phyloP scores from a whole-genome alignment of 2,888 invertebrate genomes.

The Pachymerium ferrugineum region DNA sequence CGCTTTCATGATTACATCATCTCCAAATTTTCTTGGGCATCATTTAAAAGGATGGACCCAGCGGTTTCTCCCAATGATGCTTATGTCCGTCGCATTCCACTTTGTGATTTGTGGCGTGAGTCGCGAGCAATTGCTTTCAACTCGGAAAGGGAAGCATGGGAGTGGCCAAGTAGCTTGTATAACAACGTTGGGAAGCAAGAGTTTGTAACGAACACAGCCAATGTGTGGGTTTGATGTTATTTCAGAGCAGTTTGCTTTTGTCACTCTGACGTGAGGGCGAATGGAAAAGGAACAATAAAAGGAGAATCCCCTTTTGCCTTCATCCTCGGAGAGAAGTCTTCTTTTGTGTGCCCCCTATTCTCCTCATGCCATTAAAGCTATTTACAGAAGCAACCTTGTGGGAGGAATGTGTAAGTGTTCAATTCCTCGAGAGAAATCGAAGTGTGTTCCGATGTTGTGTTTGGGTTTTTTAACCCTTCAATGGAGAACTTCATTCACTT shows the following conservation, averaged over 20 bases:
- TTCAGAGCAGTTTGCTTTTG: constrained; percentile 13
- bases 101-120: not conserved
- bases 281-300: constrained; percentile 8
- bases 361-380: not conserved
- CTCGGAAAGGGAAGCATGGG: not conserved
- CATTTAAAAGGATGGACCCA: no score
- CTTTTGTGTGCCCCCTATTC: not conserved
- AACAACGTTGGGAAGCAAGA: constrained; percentile 3
- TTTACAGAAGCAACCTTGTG: constrained; percentile 8
- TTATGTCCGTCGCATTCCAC: not conserved
- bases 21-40: not conserved
- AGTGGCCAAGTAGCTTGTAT: constrained; percentile 8
- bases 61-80: no score
- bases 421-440: not conserved
- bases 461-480: not conserved
- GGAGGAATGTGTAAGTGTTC: constrained; percentile 1
- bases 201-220: constrained; percentile 4
- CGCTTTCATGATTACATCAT: not conserved
- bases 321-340: not conserved
- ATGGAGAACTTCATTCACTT: not conserved
- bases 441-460: not conserved
- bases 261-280: constrained; percentile 9
- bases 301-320: not conserved
- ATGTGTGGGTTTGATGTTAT: constrained; percentile 6
- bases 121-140: constrained; percentile 8